Evolutionary conservation across 2,797 vertebrate species (phyloP).

Genomic region (Phrynocephalus forsythii): DNA sequence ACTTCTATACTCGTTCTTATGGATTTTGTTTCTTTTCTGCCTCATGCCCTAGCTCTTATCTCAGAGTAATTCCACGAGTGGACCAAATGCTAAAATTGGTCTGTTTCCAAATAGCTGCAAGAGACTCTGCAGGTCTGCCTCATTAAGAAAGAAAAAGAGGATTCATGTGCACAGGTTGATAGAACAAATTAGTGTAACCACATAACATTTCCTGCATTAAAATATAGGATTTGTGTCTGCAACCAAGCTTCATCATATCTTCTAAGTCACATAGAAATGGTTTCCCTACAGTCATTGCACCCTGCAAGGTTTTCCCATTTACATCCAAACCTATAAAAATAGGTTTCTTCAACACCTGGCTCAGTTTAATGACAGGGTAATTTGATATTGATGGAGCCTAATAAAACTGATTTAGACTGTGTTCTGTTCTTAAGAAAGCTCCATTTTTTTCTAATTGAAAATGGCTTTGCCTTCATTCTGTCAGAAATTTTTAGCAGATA

Average conservation of each 20-base stretch:
- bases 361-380: conserved; percentile 68
- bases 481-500: conserved; percentile 44
- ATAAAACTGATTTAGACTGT: conserved; percentile 66
- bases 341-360: conserved; percentile 58
- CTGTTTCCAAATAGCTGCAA: background rate
- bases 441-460: conserved; percentile 73
- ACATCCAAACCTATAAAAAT: conserved; percentile 55
- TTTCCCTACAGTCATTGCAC: conserved; percentile 33
- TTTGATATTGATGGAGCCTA: conserved; percentile 62
- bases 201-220: background rate
- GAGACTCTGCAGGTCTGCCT: background rate
- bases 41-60: background rate
- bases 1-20: background rate
- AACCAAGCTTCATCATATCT: background rate
- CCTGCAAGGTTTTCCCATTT: conserved; percentile 27
- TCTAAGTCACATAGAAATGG: background rate
- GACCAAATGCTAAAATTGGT: background rate
- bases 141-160: background rate
- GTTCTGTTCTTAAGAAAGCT: conserved; percentile 66
- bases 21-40: background rate
- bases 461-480: conserved; percentile 60
- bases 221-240: background rate
- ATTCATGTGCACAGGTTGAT: background rate
- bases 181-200: background rate
- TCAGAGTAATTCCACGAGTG: background rate